A percentile compares a stretch with the other conserved stretches of the same genome.
Evolutionary conservation across 23 tunicate species (phyloP).

Genomic region (Styela clava): DNA sequence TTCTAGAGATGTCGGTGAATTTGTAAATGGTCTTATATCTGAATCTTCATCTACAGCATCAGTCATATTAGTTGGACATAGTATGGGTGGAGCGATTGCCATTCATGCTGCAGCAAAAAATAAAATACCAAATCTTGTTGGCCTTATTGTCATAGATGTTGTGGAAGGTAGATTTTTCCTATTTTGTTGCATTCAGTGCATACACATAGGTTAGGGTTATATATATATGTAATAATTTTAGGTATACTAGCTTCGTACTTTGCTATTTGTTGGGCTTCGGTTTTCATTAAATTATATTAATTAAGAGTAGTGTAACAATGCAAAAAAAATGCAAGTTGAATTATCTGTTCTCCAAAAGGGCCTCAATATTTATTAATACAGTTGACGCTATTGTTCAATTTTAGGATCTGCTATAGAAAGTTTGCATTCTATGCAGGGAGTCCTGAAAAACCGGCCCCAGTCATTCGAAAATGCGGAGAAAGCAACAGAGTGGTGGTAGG

Average conservation of each 20-base stretch:
- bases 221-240: too few relatives aligned
- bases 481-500: slow-evolving; percentile 94
- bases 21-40: neutral
- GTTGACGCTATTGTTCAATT: too few relatives aligned
- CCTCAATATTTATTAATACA: too few relatives aligned
- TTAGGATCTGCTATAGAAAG: slow-evolving; percentile 77
- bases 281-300: too few relatives aligned
- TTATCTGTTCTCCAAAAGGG: too few relatives aligned
- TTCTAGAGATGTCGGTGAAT: neutral
- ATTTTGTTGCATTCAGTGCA: too few relatives aligned
- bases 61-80: slow-evolving; percentile 82
- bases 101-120: slow-evolving; percentile 64
- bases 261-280: too few relatives aligned
- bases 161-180: slow-evolving; percentile 97
- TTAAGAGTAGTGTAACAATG: too few relatives aligned
- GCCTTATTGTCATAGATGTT: slow-evolving; percentile 82
- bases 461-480: slow-evolving; percentile 57
- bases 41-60: slow-evolving; percentile 14
- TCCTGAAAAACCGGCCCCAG: slow-evolving; percentile 57
- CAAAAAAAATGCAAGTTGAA: too few relatives aligned
- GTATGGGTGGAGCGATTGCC: slow-evolving; percentile 96
- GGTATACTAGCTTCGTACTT: too few relatives aligned
- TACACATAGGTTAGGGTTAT: too few relatives aligned
- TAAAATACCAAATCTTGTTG: slow-evolving; percentile 42
- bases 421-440: slow-evolving; percentile 58